These are phyloP conservation scores for Corythaeola cristata DNA, from an alignment of 2,113 vertebrate genomes.

Conservation along the genomic window DNA sequence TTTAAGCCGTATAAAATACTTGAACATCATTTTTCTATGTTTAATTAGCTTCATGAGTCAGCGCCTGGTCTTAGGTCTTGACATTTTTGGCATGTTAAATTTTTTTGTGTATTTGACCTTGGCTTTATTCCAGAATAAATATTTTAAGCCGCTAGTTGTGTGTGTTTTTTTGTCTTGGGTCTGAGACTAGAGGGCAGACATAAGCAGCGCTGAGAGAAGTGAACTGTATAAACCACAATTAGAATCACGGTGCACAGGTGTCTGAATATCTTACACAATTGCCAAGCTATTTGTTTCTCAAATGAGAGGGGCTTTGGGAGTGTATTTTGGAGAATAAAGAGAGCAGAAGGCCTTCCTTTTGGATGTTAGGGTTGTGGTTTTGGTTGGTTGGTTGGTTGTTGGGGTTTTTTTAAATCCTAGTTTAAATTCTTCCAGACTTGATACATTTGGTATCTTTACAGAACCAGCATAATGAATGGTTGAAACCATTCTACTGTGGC, in stretches of 20 bases:
- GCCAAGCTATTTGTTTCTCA: conserved; percentile 65
- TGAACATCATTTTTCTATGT: background rate
- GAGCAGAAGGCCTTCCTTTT: conserved; percentile 36
- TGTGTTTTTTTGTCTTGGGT: background rate
- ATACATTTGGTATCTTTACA: background rate
- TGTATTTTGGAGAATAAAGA: conserved; percentile 31
- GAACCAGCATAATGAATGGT: background rate
- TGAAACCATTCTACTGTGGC: background rate
- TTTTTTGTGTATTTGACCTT: conserved; percentile 31
- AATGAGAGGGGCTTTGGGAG: conserved; percentile 50
- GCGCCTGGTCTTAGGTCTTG: background rate
- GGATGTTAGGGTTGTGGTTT: background rate
- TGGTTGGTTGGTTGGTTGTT: background rate
- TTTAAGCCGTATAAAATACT: background rate
- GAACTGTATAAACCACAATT: conserved; percentile 67
- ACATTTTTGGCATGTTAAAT: background rate
- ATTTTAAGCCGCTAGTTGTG: conserved; percentile 48
- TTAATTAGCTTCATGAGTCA: conserved; percentile 52
- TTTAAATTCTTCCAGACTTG: conserved; percentile 20
- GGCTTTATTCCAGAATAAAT: conserved; percentile 55
- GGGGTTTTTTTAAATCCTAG: background rate
- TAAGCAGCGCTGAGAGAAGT: conserved; percentile 42
- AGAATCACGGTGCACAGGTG: conserved; percentile 60
- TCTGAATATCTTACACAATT: conserved; percentile 51
- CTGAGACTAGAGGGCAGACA: conserved; percentile 44